Percentiles rank a stretch among this genome's conserved stretches.
Conservation (phyloP, 2,888 invertebrate genomes). For the Mellilla xanthometata region DNA sequence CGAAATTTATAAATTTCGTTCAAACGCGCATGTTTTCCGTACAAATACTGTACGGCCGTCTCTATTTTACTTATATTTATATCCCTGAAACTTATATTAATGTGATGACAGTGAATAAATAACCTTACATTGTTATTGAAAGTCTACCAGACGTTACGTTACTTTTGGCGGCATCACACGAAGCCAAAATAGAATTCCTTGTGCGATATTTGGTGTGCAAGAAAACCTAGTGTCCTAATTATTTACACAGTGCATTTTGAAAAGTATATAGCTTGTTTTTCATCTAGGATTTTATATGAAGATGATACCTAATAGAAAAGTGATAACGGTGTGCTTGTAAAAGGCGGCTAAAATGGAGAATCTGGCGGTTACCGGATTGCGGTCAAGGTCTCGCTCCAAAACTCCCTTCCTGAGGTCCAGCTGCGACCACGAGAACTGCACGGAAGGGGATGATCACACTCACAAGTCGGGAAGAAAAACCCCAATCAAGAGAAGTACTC, state of each 20-base stretch:
- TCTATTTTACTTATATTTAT: slow-evolving; percentile 26
- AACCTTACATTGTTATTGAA: slow-evolving; percentile 31
- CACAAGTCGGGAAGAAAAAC: slow-evolving; percentile 79
- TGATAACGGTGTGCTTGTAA: slow-evolving; percentile 15
- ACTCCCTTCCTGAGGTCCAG: slow-evolving; percentile 85
- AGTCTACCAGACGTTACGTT: slow-evolving; percentile 54
- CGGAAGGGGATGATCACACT: slow-evolving; percentile 75
- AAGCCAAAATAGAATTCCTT: slow-evolving; percentile 79
- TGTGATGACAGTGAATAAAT: slow-evolving; percentile 15
- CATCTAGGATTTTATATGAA: slow-evolving; percentile 37
- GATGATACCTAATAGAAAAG: slow-evolving; percentile 43
- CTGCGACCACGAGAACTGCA: slow-evolving; percentile 82
- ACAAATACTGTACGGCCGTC: slow-evolving; percentile 39
- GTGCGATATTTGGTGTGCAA: slow-evolving; percentile 58
- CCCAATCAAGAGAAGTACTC: slow-evolving; percentile 72
- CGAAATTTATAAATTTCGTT: slow-evolving; percentile 59
- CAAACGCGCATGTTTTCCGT: slow-evolving; percentile 42
- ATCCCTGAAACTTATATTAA: slow-evolving; percentile 9
- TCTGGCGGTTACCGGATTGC: slow-evolving; percentile 76
- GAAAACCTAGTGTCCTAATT: slow-evolving; percentile 32
- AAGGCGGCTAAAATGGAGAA: slow-evolving; percentile 56
- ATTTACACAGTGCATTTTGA: slow-evolving; percentile 43
- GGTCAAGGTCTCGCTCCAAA: slow-evolving; percentile 87
- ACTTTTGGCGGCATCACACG: slow-evolving; percentile 77
- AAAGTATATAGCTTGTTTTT: slow-evolving; percentile 27